Evolutionary conservation across 2,797 vertebrate species (phyloP).

Genomic region (Chelmon rostratus): DNA sequence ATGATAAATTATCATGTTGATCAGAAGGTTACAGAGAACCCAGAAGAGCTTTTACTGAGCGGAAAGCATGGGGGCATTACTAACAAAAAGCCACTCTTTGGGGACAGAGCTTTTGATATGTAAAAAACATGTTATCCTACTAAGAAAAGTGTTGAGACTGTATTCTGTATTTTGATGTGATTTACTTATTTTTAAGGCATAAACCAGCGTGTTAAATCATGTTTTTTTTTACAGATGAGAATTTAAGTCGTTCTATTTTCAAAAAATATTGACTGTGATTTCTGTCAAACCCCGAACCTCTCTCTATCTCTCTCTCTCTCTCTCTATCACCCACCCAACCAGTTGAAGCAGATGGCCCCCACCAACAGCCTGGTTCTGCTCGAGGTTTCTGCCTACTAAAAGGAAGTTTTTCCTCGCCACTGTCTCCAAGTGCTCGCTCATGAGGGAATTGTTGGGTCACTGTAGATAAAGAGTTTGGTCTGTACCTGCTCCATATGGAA

Average conservation of each 20-base stretch:
- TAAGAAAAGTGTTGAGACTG: not conserved
- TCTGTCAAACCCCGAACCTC: too few species aligned
- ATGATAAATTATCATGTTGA: slow-evolving; percentile 4
- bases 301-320: too few species aligned
- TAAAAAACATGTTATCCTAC: not conserved
- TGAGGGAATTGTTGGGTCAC: too few species aligned
- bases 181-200: not conserved
- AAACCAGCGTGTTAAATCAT: not conserved
- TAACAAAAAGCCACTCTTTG: not conserved
- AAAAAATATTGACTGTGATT: too few species aligned
- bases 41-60: slow-evolving; percentile 18
- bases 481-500: too few species aligned
- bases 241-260: not conserved
- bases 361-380: too few species aligned
- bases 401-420: too few species aligned
- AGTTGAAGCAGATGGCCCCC: too few species aligned
- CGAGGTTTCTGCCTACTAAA: too few species aligned
- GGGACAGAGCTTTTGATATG: slow-evolving; percentile 2
- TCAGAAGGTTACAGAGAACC: slow-evolving; percentile 15
- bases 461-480: too few species aligned
- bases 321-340: too few species aligned
- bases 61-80: slow-evolving; percentile 23
- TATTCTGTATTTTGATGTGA: not conserved
- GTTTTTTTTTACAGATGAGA: not conserved
- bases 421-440: too few species aligned